Conservation (phyloP, 1,140 invertebrate genomes). For the Bombus terrestris region DNA sequence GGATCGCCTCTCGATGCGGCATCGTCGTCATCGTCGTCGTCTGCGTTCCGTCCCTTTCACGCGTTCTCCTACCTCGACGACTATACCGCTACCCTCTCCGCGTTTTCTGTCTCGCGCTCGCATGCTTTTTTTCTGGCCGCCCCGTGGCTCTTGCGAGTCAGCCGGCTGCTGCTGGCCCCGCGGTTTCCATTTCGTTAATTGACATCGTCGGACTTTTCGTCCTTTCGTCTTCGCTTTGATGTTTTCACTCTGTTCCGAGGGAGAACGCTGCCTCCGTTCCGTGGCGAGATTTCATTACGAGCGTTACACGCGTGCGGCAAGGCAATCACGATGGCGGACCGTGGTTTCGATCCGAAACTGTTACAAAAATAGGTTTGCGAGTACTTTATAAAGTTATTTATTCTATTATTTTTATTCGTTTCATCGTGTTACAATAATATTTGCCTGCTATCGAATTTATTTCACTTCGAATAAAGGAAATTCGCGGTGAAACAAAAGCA, state of each 20-base stretch:
- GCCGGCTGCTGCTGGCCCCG: not conserved
- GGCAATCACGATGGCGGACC: not conserved
- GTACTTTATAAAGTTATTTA: too few relatives aligned
- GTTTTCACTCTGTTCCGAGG: not conserved
- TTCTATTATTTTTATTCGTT: too few relatives aligned
- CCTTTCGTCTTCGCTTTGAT: conserved; percentile 44
- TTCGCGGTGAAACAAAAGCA: too few relatives aligned
- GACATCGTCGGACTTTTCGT: conserved; percentile 32
- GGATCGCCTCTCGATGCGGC: conserved; percentile 16
- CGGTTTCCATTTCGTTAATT: conserved; percentile 48
- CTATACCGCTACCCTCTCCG: too few relatives aligned
- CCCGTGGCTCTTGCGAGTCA: not conserved
- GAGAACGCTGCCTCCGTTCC: not conserved
- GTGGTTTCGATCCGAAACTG: not conserved
- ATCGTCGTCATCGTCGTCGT: conserved; percentile 17
- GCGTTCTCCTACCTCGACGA: not conserved
- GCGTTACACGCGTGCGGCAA: not conserved
- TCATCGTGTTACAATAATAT: too few relatives aligned
- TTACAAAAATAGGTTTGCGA: not conserved
- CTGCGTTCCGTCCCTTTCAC: conserved; percentile 17
- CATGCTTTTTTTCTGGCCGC: not conserved
- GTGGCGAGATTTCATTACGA: conserved; percentile 1
- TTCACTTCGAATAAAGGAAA: not conserved
- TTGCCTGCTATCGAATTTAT: too few relatives aligned
- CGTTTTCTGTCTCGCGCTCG: not conserved